A percentile compares a stretch with the other conserved stretches of the same genome.
These are phyloP conservation scores for Castor canadensis DNA, from an alignment of 2,113 vertebrate species.

Conservation along the genomic window DNA sequence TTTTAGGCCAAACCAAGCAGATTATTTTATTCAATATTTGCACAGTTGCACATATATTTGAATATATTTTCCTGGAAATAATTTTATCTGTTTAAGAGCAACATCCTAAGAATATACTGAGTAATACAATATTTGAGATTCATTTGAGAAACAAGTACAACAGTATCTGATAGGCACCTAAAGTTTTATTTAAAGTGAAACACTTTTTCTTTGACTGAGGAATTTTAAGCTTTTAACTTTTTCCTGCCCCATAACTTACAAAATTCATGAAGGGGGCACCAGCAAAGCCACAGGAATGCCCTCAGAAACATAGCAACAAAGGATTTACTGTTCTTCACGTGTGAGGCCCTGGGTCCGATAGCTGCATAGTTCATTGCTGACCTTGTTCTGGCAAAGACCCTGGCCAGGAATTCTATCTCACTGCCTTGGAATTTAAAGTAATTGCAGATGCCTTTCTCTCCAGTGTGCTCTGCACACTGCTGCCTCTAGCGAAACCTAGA, in stretches of 20 bases:
- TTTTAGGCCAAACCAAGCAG: not conserved
- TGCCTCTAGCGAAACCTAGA: not conserved
- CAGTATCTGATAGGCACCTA: not conserved
- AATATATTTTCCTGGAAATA: not conserved
- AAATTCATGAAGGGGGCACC: not conserved
- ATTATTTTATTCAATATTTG: not conserved
- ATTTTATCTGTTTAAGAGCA: not conserved
- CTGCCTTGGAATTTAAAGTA: slow-evolving; percentile 68
- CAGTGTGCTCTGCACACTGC: not conserved
- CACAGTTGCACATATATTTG: slow-evolving; percentile 9
- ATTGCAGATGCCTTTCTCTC: slow-evolving; percentile 48
- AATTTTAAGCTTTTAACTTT: slow-evolving; percentile 9
- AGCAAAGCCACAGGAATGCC: not conserved
- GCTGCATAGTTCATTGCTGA: not conserved
- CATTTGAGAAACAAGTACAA: not conserved
- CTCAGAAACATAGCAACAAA: slow-evolving; percentile 5
- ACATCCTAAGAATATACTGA: not conserved
- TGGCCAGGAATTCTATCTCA: slow-evolving; percentile 35
- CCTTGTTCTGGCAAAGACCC: not conserved
- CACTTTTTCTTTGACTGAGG: not conserved
- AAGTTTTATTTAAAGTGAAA: slow-evolving; percentile 12
- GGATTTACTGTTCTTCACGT: slow-evolving; percentile 25
- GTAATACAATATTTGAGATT: not conserved
- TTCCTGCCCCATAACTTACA: not conserved
- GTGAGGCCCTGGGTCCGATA: not conserved